Base-by-base conservation (phyloP, 2,888 invertebrate species). In the Cheilosia pagana region DNA sequence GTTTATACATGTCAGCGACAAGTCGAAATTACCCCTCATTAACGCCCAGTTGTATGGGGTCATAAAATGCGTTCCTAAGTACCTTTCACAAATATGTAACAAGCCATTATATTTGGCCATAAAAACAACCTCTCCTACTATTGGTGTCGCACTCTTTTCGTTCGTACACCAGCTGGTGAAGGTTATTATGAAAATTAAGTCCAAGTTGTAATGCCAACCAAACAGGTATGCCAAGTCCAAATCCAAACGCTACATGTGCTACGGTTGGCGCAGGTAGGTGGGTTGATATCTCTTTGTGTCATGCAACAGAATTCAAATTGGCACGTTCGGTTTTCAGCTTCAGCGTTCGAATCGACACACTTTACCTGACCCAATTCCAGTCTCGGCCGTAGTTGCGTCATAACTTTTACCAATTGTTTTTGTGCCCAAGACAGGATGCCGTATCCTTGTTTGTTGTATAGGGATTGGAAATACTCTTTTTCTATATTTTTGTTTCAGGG, bases 141-240 rank as follows among this genome's bases (percentile, higher is more conserved):
- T 53, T 55, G 35, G n/a, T 78, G 78, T 70, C 74, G 28, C 8
- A 68, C 63, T 72, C 19, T 28, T 19, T 28, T n/a, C 50, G 63
- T 71, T 21, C 45, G 43, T 53, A 59, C 19, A n/a, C n/a, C n/a
- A 82, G 31, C 35, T 12, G 12, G 35, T 70, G 83, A 83, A 83
- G 83, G 83, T 83, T 79, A 83, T 83, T 82, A 77, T 67, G 67
- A 67, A 82, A 77, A 82, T 59, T 72, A 83, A 78, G 52, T 72
- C 77, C 72, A 77, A 82, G 76, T 12, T 35, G 35, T 76, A 78
- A 63, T 65, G 63, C 59, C 70, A 76, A 63, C 67, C 55, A 68
- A 82, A 82, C 82, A 82, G 82, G 82, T 82, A 77, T 65, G n/a
- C 10, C 16, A 60, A 35, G 35, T 35, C 35, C 71, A 59, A 65